Evolutionary conservation across 2,888 invertebrate species (phyloP).

Genomic region (Hirtodrosophila confusa): DNA sequence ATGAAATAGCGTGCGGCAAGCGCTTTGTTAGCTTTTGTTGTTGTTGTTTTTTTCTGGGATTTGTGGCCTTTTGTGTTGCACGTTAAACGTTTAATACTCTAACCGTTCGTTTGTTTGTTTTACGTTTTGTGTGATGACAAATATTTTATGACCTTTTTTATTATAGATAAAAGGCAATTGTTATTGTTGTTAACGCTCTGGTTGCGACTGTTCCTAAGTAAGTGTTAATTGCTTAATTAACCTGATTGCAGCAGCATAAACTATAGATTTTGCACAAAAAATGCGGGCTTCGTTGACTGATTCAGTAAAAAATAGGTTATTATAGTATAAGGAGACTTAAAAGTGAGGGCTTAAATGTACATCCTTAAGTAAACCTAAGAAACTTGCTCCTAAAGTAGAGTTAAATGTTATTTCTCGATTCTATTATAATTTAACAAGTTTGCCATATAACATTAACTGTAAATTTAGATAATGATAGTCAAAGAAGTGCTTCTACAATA

Average conservation of each 20-base stretch:
- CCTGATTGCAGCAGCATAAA: constrained; percentile 7
- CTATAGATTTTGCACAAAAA: no score
- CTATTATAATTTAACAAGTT: no score
- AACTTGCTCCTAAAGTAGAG: no score
- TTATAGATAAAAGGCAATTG: constrained; percentile 21
- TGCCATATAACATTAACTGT: no score
- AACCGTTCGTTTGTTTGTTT: constrained; percentile 16
- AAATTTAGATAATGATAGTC: no score
- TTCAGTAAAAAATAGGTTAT: constrained; percentile 5
- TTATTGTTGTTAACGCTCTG: constrained; percentile 12
- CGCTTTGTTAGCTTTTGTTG: constrained; percentile 46
- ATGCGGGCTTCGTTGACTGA: not conserved
- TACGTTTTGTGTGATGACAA: not conserved
- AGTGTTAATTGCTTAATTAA: constrained; percentile 56
- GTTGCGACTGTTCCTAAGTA: constrained; percentile 2
- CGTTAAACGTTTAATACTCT: constrained; percentile 40
- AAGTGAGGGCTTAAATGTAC: no score
- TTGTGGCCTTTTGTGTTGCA: constrained; percentile 30
- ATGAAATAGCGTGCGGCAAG: constrained; percentile 58
- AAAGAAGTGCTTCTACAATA: no score
- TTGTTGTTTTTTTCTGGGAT: constrained; percentile 13
- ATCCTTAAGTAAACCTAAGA: no score
- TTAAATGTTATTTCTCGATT: no score
- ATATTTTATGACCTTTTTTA: constrained; percentile 21
- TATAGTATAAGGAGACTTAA: not conserved